Evolutionary conservation across 2,888 invertebrate genomes (phyloP), one percentile per base, ranked within the genome.

Genomic region (Ophion slaviceki): DNA sequence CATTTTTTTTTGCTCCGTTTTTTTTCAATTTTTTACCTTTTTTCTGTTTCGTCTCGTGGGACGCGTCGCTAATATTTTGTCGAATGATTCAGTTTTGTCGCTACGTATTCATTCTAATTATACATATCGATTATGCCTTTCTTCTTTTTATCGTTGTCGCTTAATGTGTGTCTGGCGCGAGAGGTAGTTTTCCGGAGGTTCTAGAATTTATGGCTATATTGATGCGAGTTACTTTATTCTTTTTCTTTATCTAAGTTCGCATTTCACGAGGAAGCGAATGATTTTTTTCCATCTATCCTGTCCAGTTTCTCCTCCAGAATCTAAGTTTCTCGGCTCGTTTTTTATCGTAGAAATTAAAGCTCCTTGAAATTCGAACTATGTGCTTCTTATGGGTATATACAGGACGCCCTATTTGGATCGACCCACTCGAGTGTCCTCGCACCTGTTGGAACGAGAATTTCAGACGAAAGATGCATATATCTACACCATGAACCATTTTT

Each of bases 141-240:
- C 17, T 53, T 53, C 5, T 53, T 10, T 24, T 68, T 40, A 70
- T 75, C 45, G 28, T 59, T 53, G 8, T 81, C 40, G 47, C 47
- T 66, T 71, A 68, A 66, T 59, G 71, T 40, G 32, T 71, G 59
- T 36, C 79, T 53, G 53, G 53, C 53, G 75, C 75, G 79, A 79
- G 85, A 82, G 85, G 85, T 85, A 85, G 82, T 85, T 84, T 85
- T 80, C 53, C 75, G 82, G 67, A 77, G 47, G 78, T 77, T 83
- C 80, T 83, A 64, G 80, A 62, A 53, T 62, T 62, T 24, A 75
- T 75, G 36, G 20, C 45, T 76, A 76, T 67, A 84, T 53, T 17
- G 5, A 77, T 79, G 67, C 84, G 71, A 76, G 72, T 66, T 62
- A 47, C 47, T 53, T 66, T 66, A 68, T 32, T 66, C 47, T 74